Percentiles rank a stretch among this genome's conserved stretches.
Evolutionary conservation across 2,888 invertebrate species (phyloP).

Genomic region (Morpho achilles): DNA sequence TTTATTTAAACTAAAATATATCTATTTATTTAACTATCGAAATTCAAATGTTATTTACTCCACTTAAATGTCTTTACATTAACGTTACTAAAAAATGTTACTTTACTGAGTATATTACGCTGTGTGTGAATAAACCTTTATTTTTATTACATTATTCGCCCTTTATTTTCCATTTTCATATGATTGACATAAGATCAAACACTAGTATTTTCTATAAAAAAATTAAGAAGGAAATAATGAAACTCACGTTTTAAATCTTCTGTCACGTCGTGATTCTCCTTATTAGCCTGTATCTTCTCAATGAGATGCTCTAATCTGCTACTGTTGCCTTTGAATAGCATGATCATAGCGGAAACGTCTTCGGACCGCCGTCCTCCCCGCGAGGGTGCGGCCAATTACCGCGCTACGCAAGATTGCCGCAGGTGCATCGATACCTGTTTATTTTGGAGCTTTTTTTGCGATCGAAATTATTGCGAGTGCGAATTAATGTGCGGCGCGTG

Average conservation of each 20-base stretch:
- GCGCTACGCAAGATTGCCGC: slow-evolving; percentile 45
- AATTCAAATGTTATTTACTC: too few species aligned
- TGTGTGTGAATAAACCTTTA: too few species aligned
- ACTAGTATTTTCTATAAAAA: too few species aligned
- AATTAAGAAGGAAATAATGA: too few species aligned
- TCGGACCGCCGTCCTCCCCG: slow-evolving; percentile 3
- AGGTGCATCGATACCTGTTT: slow-evolving; percentile 74
- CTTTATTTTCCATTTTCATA: too few species aligned
- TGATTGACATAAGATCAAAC: too few species aligned
- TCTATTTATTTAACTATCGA: too few species aligned
- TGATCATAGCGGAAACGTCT: slow-evolving; percentile 69
- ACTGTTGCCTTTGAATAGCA: slow-evolving; percentile 94
- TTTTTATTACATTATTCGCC: too few species aligned
- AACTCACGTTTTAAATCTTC: slow-evolving; percentile 75
- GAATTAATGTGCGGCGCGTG: slow-evolving; percentile 69
- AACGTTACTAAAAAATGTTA: too few species aligned
- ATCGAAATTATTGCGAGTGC: slow-evolving; percentile 61
- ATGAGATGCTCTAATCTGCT: slow-evolving; percentile 90
- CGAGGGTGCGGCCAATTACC: slow-evolving; percentile 10
- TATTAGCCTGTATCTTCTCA: slow-evolving; percentile 92
- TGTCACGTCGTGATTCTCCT: slow-evolving; percentile 83
- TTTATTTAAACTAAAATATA: too few species aligned
- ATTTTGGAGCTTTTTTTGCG: slow-evolving; percentile 67
- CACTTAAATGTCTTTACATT: too few species aligned
- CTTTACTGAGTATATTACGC: too few species aligned